phyloP scores from a whole-genome alignment of 2,888 invertebrate genomes.

The Chaetoderma sp. region DNA sequence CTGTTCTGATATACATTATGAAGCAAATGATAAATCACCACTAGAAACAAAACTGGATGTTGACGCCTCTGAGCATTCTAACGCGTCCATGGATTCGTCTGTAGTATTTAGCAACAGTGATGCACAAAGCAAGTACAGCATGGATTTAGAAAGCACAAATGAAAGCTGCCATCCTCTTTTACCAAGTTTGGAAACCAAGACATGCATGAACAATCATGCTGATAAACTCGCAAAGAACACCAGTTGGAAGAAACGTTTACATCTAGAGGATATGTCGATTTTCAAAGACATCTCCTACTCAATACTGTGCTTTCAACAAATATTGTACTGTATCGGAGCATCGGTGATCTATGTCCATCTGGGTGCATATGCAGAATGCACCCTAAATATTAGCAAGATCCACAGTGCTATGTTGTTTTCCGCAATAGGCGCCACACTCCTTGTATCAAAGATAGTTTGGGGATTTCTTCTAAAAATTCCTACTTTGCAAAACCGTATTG shows the following conservation, averaged over 20 bases:
- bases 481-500: neutral
- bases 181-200: too few species aligned
- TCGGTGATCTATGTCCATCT: slow-evolving; percentile 16
- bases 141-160: too few species aligned
- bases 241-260: neutral
- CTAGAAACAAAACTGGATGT: too few species aligned
- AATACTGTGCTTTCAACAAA: slow-evolving; percentile 11
- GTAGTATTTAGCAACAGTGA: too few species aligned
- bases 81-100: too few species aligned
- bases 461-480: slow-evolving; percentile 8
- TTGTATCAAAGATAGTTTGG: neutral
- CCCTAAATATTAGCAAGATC: neutral
- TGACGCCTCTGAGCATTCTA: too few species aligned
- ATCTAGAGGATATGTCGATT: slow-evolving; percentile 1
- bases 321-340: slow-evolving; percentile 5
- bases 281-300: slow-evolving; percentile 24
- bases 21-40: too few species aligned
- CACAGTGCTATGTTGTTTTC: neutral
- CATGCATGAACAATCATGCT: too few species aligned
- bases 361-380: neutral
- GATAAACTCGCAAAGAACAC: too few species aligned
- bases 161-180: too few species aligned
- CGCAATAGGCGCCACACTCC: neutral
- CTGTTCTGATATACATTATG: too few species aligned
- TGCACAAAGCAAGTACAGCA: too few species aligned